Base-by-base conservation (phyloP, 1,140 invertebrate genomes). In the Thaumetopoea pityocampa region DNA sequence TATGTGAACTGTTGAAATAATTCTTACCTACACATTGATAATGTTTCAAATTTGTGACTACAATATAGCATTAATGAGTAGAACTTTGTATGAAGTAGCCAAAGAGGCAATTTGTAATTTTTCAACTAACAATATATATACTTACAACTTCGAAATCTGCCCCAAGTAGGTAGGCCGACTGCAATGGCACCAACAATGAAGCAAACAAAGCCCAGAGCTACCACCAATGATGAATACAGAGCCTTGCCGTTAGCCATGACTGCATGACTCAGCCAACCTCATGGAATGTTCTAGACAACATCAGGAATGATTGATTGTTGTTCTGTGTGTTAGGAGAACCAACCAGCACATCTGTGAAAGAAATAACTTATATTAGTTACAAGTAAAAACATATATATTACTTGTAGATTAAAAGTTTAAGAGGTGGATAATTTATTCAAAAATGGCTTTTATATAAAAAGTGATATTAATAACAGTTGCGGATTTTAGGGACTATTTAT, bases 111-210 rank as follows among this genome's bases (percentile, higher is more conserved):
- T 9, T 12, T 14, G 3, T 24, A 24, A 17, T 17, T 1, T 14
- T 27, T 18, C 12, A 5, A 5, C 18, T 11, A 3, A 24, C 22
- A 29, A 28, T 14, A 41, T 19, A 26, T 34, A 51, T 70, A 85
- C 84, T 84, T 64, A 85, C 83, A 85, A 71, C 90, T 92, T 57
- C 89, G 88, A 80, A 91, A 94, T 68, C 93, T 90, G 37, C 92
- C 93, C 93, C 93, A 94, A 56, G 91, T 89, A 22, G 93, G 93
- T 58, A 92, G 82, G 45, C 90, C 90, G 29, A 93, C 89, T 20
- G 92, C 92, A 10, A 92, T 90, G 26, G 92, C 90, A 18, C 91
- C 91, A 51, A 94, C 87, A 23, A 92, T 89, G 61, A 94, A 91
- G 64, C 92, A 93, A 40, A 93, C 86, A 60, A 94, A 90, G 49